Evolutionary conservation across 2,797 vertebrate genomes (phyloP), one percentile per base, ranked within the genome.

Genomic region (Rhodeus uyekii): DNA sequence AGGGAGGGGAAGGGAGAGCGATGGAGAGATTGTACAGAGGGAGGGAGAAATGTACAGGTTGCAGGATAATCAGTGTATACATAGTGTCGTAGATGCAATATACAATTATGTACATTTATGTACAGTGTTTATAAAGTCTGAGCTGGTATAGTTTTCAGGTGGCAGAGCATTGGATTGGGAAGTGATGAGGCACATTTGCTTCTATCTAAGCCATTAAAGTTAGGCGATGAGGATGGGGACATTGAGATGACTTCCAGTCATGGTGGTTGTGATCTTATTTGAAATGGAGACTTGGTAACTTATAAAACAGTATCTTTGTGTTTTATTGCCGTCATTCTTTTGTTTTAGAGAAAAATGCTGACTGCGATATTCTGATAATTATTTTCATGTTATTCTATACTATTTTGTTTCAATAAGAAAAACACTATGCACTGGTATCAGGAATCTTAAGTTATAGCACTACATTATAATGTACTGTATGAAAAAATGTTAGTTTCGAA

Each of bases 141-240:
- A 61, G 68, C 50, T 50, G 10, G 36, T 75, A 58, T 42, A 79
- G 46, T 18, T 67, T 55, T 75, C 8, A 81, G 61, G 76, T 80
- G 42, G 76, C 50, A 74, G 73, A 13, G 69, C 39, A 73, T 38
- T 19, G 50, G n/a, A 80, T 34, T 72, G 42, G 55, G 50, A 73
- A 48, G 69, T 14, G 32, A 83, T 64, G 34, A 1, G 14, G 29
- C 76, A 48, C 22, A 82, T 84, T 82, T 84, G 44, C 42, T 5
- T 68, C 79, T 81, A 24, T 48, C 22, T 46, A 76, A 5, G 34
- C 44, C 14, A 5, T 53, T 61, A 67, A 61, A 74, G 36, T 24
- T 22, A 73, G 77, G 32, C 24, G 34, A 60, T 61, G 10, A 74
- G 61, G 22, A 16, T 12, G n/a, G 18, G 44, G 46, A 65, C 24